phyloP scores from a whole-genome alignment of 2,888 invertebrate species.

The Ypsolopha scabrella region DNA sequence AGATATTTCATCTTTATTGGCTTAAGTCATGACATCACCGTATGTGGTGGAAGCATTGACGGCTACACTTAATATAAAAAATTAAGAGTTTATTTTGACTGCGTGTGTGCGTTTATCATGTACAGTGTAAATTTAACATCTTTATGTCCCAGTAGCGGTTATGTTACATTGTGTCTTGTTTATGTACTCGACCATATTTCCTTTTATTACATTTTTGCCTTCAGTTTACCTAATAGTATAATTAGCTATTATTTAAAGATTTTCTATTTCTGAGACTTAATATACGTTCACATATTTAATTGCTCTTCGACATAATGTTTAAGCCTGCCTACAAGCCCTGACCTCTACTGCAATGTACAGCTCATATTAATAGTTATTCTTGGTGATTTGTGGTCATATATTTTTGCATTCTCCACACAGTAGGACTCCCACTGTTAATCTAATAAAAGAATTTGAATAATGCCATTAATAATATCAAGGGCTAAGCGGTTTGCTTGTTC shows the following conservation, averaged over 20 bases:
- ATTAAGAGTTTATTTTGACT: constrained; percentile 50
- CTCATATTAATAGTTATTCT: neutral
- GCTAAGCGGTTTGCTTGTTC: neutral
- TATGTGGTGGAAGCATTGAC: constrained; percentile 55
- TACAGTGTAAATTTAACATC: constrained; percentile 14
- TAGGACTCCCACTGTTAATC: constrained; percentile 57
- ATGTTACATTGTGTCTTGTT: constrained; percentile 10
- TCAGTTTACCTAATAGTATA: too few species aligned
- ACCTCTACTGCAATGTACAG: too few species aligned
- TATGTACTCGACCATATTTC: constrained; percentile 5
- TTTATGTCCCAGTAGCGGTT: constrained; percentile 33
- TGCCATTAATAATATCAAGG: constrained; percentile 45
- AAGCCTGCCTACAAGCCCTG: too few species aligned
- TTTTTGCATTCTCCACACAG: constrained; percentile 48
- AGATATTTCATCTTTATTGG: constrained; percentile 62
- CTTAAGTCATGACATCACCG: constrained; percentile 60
- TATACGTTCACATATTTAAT: too few species aligned
- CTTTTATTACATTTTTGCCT: too few species aligned
- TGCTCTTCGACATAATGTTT: too few species aligned
- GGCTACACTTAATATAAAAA: constrained; percentile 42
- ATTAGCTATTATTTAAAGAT: too few species aligned
- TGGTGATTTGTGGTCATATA: constrained; percentile 12
- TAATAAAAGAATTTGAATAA: constrained; percentile 63
- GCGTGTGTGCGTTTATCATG: constrained; percentile 29
- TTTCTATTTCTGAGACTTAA: too few species aligned